Evolutionary conservation across 2,797 vertebrate genomes (phyloP), one percentile per base, ranked within the genome.

Genomic region (Cuculus canorus): DNA sequence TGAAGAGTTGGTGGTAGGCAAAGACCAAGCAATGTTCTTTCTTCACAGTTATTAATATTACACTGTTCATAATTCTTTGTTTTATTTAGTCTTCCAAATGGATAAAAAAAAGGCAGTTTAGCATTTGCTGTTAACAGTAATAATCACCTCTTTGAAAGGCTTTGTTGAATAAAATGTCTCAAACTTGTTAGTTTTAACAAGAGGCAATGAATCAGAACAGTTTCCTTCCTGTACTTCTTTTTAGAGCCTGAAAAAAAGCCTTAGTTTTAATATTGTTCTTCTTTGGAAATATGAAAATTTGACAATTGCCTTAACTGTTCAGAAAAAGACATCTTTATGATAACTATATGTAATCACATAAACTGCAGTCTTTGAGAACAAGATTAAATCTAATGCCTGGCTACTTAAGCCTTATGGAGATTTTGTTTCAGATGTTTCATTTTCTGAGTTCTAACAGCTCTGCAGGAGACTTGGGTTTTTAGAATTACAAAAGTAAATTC

Each of bases 21-120:
- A 43, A 45, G 43, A 45, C 43, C 8, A 18, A 45, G 43, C n/a
- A n/a, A n/a, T n/a, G n/a, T 86, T 66, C 37, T 83, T 63, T 71
- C 56, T 73, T 86, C 37, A 25, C 6, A 25, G 11, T 80, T 80
- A 53, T 9, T 7, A 72, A 22, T 92, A 32, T 48, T 72, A 72
- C 13, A 57, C 5, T 15, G 27, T 61, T 6, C 8, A 4, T 28
- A 43, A 66, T 25, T 23, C 17, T 85, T 87, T 89, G 18, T 48
- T 91, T 82, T 66, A 65, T 85, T 93, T 85, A 88, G 43, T 57
- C 33, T 86, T 72, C 30, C 23, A 93, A 77, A 94, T 25, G 52
- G 28, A 90, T 80, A 4, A 68, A 87, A 92, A 92, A 65, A n/a
- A 41, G 47, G n/a, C n/a, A 30, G 19, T n/a, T 60, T 83, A 72